Base-by-base conservation (phyloP, 2,888 invertebrate genomes). In the Odontocolon sp. region DNA sequence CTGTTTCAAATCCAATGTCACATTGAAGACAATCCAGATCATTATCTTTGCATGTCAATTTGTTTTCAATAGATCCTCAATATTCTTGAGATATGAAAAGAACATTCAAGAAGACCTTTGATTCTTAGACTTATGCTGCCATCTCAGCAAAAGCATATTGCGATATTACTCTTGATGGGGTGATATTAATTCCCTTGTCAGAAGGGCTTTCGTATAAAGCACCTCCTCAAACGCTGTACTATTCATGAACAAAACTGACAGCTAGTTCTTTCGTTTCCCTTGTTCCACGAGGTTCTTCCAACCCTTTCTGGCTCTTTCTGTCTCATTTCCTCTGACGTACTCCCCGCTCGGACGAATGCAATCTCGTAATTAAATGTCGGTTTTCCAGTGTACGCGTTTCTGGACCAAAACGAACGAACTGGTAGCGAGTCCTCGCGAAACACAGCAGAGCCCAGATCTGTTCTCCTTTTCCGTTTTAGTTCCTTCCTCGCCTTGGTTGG, bases 321-420 rank as follows among this genome's bases (percentile, higher is more conserved):
- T 64, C 36, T 50, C 42, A 31, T 42, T 67, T 26, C 11, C 16
- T 42, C 66, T 28, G 28, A 26, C 42, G 59, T n/a, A 42, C 33
- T 57, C 16, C 40, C 28, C 16, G 31, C 42, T 54, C 23, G 54
- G 56, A 72, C 72, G 54, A 77, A 68, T 77, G 72, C 72, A 77
- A 77, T 77, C 77, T 68, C 72, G 77, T 77, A 77, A 77, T 77
- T 77, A 77, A 77, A 77, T 72, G 77, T 77, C 72, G 72, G 77
- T 68, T 72, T 77, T 77, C 57, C 72, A 72, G 68, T 68, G 45
- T 57, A 68, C 67, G 67, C 71, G 50, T 50, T 63, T 56, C 45
- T 50, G 28, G 50, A 28, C 31, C 66, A 45, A n/a, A 69, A 69
- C 52, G 57, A 69, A 69, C 56, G 66, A 47, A 52, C 31, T 28